phyloP scores from a whole-genome alignment of 1,140 invertebrate species.

The Bombus haemorrhoidalis region DNA sequence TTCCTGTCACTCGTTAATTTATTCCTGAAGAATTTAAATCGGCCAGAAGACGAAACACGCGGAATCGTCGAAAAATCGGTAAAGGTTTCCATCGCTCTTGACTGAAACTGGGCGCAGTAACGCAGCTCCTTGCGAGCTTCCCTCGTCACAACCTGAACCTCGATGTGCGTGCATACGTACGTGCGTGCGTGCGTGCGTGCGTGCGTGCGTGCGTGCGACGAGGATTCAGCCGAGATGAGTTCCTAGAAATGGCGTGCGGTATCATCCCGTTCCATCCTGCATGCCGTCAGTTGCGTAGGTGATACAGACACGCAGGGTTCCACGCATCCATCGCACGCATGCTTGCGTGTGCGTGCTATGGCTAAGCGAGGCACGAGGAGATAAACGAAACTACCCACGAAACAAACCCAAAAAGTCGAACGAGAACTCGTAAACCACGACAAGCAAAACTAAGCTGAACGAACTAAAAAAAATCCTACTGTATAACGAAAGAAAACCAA shows the following conservation, averaged over 20 bases:
- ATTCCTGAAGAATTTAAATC: neutral
- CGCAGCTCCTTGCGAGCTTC: constrained; percentile 29
- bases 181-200: constrained; percentile 64
- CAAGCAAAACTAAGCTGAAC: too few species aligned
- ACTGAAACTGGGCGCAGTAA: constrained; percentile 20
- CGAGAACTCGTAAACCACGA: neutral
- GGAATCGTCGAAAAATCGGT: neutral
- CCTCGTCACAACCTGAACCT: neutral
- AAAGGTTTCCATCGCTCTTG: neutral
- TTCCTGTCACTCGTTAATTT: fast-evolving
- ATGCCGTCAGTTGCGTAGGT: constrained; percentile 74
- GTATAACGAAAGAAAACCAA: too few species aligned
- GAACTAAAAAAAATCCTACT: neutral
- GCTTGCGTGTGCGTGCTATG: constrained; percentile 23
- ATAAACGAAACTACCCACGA: neutral
- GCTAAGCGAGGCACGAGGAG: neutral
- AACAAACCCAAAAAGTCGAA: neutral
- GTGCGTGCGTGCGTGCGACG: constrained; percentile 68
- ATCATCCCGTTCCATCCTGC: constrained; percentile 66
- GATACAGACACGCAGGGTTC: constrained; percentile 67
- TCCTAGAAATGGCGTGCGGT: constrained; percentile 76
- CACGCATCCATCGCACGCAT: constrained; percentile 45
- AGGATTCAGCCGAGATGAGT: constrained; percentile 74
- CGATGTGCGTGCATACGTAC: constrained; percentile 59
- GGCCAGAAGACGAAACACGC: neutral